Evolutionary conservation across 2,888 invertebrate genomes (phyloP).

Genomic region (Diachrysia chrysitis): DNA sequence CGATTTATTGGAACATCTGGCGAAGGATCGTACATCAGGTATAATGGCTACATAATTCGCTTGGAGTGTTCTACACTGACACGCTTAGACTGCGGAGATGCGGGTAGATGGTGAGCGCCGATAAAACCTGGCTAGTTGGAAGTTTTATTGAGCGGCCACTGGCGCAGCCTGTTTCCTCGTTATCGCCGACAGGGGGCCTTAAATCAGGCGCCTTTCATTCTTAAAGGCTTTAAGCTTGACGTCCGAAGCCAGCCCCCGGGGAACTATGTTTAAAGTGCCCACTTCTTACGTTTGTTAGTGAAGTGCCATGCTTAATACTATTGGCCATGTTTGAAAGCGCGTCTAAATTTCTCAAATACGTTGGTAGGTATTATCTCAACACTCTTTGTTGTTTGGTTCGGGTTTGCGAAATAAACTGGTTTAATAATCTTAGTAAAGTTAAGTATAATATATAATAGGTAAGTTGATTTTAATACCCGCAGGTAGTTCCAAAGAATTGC

Average conservation of each 20-base stretch:
- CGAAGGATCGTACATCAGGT: conserved; percentile 73
- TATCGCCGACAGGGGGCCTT: conserved; percentile 83
- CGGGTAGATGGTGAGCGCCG: conserved; percentile 79
- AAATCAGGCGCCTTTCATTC: conserved; percentile 84
- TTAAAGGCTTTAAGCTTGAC: conserved; percentile 77
- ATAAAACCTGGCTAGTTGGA: conserved; percentile 72
- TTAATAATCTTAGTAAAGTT: conserved; percentile 30
- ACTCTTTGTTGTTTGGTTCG: conserved; percentile 17
- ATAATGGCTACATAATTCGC: conserved; percentile 81
- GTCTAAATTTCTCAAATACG: conserved; percentile 24
- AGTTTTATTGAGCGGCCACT: conserved; percentile 83
- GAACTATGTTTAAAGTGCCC: conserved; percentile 62
- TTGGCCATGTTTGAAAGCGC: conserved; percentile 48
- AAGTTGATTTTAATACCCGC: background rate
- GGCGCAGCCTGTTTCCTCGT: conserved; percentile 81
- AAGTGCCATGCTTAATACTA: conserved; percentile 45
- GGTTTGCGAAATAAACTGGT: conserved; percentile 27
- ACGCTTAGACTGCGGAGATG: conserved; percentile 77
- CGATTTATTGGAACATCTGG: conserved; percentile 72
- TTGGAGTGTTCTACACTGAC: conserved; percentile 77
- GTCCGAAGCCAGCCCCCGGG: conserved; percentile 67
- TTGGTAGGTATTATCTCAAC: conserved; percentile 14
- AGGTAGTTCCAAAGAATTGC: background rate
- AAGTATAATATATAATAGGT: conserved; percentile 8
- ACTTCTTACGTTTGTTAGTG: conserved; percentile 56